Evolutionary conservation across 2,113 vertebrate species (phyloP).

Genomic region (Corythornis cristatus): DNA sequence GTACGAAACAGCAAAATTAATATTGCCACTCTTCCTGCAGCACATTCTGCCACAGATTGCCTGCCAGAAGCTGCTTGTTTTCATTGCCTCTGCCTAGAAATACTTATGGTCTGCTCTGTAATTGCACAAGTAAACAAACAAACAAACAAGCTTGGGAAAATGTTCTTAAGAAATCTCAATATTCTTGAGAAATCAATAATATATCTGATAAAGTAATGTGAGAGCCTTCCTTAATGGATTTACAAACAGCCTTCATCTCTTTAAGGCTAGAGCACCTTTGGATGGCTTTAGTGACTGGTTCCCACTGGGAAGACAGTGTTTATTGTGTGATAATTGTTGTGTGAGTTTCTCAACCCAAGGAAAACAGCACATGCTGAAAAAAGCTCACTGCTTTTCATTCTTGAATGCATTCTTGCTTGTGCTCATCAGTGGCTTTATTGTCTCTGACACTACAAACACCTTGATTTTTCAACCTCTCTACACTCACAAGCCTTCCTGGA

Average conservation of each 20-base stretch:
- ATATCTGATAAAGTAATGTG: neutral
- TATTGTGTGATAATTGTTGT: neutral
- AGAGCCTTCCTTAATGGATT: neutral
- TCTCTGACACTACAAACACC: neutral
- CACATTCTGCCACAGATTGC: slow-evolving; percentile 19
- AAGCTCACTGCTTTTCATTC: neutral
- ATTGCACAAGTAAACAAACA: slow-evolving; percentile 18
- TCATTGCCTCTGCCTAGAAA: slow-evolving; percentile 24
- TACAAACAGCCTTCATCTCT: neutral
- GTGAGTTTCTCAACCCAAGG: neutral
- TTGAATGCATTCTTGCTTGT: neutral
- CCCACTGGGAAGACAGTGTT: neutral
- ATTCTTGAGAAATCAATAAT: neutral
- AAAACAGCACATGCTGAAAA: neutral
- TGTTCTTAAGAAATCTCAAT: neutral
- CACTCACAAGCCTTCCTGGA: neutral
- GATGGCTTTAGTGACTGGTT: neutral
- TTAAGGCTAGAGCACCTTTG: neutral
- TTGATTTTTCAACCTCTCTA: neutral
- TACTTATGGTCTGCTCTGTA: slow-evolving; percentile 17
- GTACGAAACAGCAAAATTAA: slow-evolving; percentile 38
- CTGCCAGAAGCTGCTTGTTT: slow-evolving; percentile 43
- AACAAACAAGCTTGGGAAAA: neutral
- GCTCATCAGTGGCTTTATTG: neutral
- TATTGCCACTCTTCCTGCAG: slow-evolving; percentile 3